Evolutionary conservation across 2,113 vertebrate genomes (phyloP), one percentile per base, ranked within the genome.

Genomic region (Cichladusa arquata): DNA sequence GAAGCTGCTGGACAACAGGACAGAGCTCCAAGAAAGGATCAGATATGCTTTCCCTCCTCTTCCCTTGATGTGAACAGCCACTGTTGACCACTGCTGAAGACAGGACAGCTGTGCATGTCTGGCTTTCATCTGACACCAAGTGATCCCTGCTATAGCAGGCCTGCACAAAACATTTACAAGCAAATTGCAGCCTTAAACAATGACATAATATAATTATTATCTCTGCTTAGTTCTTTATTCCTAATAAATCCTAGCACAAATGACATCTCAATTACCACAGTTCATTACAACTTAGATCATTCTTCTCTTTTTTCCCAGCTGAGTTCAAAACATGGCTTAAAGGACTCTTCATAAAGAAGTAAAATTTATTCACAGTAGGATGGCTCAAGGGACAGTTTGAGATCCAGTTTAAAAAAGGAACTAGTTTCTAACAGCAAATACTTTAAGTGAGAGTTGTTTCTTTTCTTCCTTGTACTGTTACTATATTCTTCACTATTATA

Each of bases 231-330:
- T 70, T 94, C 88, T 83, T 86, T 93, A 73, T 78, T 93, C 88
- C 50, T 93, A 92, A 92, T 93, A 92, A 94, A 93, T 94, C 76
- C 33, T 74, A 86, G 64, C 34, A 83, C 34, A 88, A 88, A 81
- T 94, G 90, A 94, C 92, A 94, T 92, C 78, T 95, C 93, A 93
- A 90, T 94, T 89, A 93, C 67, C 20, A 28, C 58, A 61, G 83
- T 95, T 95, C 84, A 92, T 91, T 95, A 90, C 58, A 81, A 88
- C 42, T 76, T 54, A 66, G 76, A 88, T 88, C 88, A 67, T 90
- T 95, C 74, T 79, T 86, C 72, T 84, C 61, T 76, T 87, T 94
- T 90, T 72, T 29, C 78, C 84, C 45, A 92, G 5, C 57, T 54
- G 78, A 91, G 54, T 90, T 92, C 42, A 87, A 92, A 93, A 92